These are phyloP conservation scores for Scaptomyza montana DNA, from an alignment of 1,140 invertebrate genomes.

Conservation along the genomic window DNA sequence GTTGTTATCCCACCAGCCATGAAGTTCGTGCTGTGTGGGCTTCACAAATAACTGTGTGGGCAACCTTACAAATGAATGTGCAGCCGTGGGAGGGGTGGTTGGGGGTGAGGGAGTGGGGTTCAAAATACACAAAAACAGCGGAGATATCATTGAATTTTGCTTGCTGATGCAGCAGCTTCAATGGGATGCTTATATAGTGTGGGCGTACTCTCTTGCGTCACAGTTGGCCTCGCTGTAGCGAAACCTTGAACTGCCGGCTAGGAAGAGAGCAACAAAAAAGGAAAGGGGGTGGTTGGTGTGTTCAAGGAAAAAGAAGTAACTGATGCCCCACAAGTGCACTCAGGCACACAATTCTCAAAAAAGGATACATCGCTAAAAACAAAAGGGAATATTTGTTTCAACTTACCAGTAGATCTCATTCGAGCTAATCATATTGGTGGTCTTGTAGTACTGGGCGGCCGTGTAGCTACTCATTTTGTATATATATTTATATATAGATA, in stretches of 20 bases:
- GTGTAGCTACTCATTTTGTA: slow-evolving; percentile 73
- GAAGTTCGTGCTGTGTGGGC: slow-evolving; percentile 43
- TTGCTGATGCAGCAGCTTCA: slow-evolving; percentile 27
- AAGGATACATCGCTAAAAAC: slow-evolving; percentile 33
- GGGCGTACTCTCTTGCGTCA: slow-evolving; percentile 41
- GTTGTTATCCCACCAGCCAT: slow-evolving; percentile 17
- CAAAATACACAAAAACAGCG: background rate
- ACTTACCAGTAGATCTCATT: slow-evolving; percentile 83
- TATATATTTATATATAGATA: slow-evolving; percentile 24
- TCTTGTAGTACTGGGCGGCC: slow-evolving; percentile 77
- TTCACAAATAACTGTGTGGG: slow-evolving; percentile 17
- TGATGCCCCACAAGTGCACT: slow-evolving; percentile 44
- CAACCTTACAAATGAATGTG: background rate
- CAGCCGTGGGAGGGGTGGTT: too few relatives aligned
- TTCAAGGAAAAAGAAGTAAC: background rate
- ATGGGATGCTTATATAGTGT: slow-evolving; percentile 17
- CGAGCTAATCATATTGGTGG: slow-evolving; percentile 83
- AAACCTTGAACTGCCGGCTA: slow-evolving; percentile 44
- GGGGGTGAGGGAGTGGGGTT: background rate
- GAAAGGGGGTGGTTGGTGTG: background rate
- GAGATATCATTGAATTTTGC: slow-evolving; percentile 45
- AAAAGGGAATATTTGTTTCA: slow-evolving; percentile 3
- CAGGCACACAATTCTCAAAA: slow-evolving; percentile 14
- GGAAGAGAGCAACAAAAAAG: background rate
- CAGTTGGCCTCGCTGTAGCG: slow-evolving; percentile 37